Evolutionary conservation across 2,888 invertebrate species (phyloP).

Genomic region (Phengaris alcon): DNA sequence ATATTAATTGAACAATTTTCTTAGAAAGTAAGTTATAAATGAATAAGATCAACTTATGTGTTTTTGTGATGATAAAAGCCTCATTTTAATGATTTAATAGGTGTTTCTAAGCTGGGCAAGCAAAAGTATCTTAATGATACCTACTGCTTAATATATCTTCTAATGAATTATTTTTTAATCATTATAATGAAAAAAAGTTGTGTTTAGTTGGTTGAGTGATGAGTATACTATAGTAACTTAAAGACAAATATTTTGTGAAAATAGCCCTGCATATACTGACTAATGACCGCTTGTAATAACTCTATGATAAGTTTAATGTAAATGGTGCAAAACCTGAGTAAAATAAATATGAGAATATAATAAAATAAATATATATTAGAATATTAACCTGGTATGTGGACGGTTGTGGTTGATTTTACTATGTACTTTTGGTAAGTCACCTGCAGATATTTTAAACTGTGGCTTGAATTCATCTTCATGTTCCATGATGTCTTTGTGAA

Average conservation of each 20-base stretch:
- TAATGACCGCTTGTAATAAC: background rate
- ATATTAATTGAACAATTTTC: too few species aligned
- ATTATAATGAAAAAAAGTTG: background rate
- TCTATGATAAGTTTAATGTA: background rate
- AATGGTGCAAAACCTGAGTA: background rate
- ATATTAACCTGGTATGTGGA: constrained; percentile 69
- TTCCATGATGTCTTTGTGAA: constrained; percentile 61
- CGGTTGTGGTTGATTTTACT: constrained; percentile 68
- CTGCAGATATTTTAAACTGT: constrained; percentile 53
- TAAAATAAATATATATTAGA: constrained; percentile 40
- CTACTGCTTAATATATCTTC: background rate
- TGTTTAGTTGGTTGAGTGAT: background rate
- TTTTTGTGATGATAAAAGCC: background rate
- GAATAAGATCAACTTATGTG: too few species aligned
- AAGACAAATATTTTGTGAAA: background rate
- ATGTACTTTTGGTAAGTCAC: constrained; percentile 71
- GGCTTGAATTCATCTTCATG: constrained; percentile 54
- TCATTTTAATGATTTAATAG: background rate
- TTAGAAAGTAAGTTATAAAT: too few species aligned
- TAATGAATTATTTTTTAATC: background rate
- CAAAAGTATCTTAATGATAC: background rate
- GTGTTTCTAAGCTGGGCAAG: background rate
- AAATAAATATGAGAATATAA: constrained; percentile 26
- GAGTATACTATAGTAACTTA: background rate
- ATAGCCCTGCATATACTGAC: background rate